phyloP scores from a whole-genome alignment of 2,113 vertebrate species.

The Junco hyemalis region DNA sequence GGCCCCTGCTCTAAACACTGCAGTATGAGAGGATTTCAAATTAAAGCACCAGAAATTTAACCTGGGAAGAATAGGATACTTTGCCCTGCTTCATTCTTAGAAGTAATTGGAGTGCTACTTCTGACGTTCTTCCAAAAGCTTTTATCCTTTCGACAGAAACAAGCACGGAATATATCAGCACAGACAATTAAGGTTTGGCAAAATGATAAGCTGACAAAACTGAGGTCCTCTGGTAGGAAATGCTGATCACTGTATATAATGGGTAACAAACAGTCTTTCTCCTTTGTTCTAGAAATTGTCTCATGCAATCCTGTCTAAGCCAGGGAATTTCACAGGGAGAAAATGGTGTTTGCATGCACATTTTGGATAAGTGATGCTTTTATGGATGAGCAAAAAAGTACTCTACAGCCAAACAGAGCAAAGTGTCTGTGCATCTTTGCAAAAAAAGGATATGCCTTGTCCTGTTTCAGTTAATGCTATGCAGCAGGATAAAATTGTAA shows the following conservation, averaged over 20 bases:
- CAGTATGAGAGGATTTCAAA: background rate
- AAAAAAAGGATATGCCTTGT: background rate
- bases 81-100: background rate
- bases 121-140: background rate
- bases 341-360: accelerated
- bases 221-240: background rate
- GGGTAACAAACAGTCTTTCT: background rate
- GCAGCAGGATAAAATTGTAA: background rate
- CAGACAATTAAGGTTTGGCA: background rate
- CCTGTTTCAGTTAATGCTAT: background rate
- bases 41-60: background rate
- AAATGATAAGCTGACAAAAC: background rate
- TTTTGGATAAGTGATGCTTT: background rate
- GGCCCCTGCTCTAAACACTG: background rate
- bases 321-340: background rate
- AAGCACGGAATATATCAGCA: background rate
- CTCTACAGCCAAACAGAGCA: background rate
- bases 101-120: background rate
- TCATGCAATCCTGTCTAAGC: background rate
- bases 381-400: background rate
- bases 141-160: background rate
- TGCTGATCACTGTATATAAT: background rate
- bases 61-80: background rate
- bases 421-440: background rate
- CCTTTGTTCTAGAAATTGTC: background rate